phyloP scores from a whole-genome alignment of 1,140 invertebrate species.

The Xylocopa sonorina region DNA sequence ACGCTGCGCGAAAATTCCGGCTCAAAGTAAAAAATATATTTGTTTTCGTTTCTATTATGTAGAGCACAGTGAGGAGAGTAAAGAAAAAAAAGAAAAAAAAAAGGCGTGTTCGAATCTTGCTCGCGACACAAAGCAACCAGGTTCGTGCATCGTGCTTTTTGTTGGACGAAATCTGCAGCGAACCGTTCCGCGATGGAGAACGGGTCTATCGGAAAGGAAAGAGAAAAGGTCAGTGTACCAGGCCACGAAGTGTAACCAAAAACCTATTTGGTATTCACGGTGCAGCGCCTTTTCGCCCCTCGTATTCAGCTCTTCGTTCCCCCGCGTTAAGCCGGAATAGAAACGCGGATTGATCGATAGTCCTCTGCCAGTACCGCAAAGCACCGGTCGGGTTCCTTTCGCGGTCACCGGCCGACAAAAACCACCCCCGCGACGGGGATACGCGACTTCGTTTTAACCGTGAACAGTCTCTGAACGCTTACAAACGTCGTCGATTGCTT shows the following conservation, averaged over 20 bases:
- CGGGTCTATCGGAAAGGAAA: constrained; percentile 30
- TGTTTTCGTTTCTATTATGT: background rate
- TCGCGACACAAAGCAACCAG: background rate
- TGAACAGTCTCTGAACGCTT: background rate
- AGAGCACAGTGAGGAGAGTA: no score
- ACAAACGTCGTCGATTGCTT: background rate
- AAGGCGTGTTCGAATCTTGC: background rate
- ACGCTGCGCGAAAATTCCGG: no score
- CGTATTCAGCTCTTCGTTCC: constrained; percentile 56
- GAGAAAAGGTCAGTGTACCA: constrained; percentile 45
- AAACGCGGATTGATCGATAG: constrained; percentile 58
- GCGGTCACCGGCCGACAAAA: constrained; percentile 33
- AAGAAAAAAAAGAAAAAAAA: background rate
- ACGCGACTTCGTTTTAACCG: constrained; percentile 18
- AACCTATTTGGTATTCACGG: constrained; percentile 69
- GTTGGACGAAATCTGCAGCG: constrained; percentile 10
- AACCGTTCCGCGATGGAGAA: constrained; percentile 19
- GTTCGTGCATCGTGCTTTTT: constrained; percentile 27
- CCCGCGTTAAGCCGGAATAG: constrained; percentile 48
- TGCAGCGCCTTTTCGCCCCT: constrained; percentile 49
- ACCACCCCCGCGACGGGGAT: background rate
- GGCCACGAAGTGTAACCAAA: constrained; percentile 54
- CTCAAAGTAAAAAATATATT: background rate
- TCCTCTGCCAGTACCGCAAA: constrained; percentile 28
- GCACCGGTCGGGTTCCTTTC: constrained; percentile 36